Evolutionary conservation across 2,888 invertebrate species (phyloP).

Genomic region (Netelia virgata): DNA sequence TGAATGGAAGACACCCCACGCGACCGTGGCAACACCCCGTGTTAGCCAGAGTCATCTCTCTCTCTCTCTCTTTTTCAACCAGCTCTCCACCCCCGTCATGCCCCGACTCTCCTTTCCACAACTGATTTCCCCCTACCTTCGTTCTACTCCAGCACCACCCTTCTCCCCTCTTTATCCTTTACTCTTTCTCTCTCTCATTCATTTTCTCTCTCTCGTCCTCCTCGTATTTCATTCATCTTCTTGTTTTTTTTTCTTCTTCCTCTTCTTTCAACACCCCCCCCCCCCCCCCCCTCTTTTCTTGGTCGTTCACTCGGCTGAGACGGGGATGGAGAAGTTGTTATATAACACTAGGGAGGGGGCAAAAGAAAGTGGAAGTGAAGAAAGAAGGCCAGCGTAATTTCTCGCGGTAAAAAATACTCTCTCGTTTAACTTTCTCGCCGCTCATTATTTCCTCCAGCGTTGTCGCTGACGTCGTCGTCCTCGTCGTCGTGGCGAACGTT

Average conservation of each 20-base stretch:
- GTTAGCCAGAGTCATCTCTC: constrained; percentile 62
- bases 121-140: constrained; percentile 46
- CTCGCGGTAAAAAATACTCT: constrained; percentile 82
- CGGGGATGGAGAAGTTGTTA: constrained; percentile 25
- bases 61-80: constrained; percentile 49
- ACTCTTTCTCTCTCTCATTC: constrained; percentile 52
- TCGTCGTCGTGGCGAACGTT: constrained; percentile 22
- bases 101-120: constrained; percentile 50
- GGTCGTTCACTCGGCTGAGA: constrained; percentile 18
- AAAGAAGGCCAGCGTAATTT: constrained; percentile 78
- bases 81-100: constrained; percentile 50
- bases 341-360: constrained; percentile 65
- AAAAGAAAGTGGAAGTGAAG: constrained; percentile 52
- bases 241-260: constrained; percentile 29
- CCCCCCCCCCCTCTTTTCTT: constrained; percentile 1
- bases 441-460: constrained; percentile 80
- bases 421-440: constrained; percentile 83
- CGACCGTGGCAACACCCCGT: constrained; percentile 68
- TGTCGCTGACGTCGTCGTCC: constrained; percentile 36
- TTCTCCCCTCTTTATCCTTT: constrained; percentile 10
- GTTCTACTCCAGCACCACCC: background rate
- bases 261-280: background rate
- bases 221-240: constrained; percentile 30
- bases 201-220: constrained; percentile 63
- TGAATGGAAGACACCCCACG: constrained; percentile 82